Evolutionary conservation across 2,797 vertebrate species (phyloP).

Genomic region (Crax fasciolata): DNA sequence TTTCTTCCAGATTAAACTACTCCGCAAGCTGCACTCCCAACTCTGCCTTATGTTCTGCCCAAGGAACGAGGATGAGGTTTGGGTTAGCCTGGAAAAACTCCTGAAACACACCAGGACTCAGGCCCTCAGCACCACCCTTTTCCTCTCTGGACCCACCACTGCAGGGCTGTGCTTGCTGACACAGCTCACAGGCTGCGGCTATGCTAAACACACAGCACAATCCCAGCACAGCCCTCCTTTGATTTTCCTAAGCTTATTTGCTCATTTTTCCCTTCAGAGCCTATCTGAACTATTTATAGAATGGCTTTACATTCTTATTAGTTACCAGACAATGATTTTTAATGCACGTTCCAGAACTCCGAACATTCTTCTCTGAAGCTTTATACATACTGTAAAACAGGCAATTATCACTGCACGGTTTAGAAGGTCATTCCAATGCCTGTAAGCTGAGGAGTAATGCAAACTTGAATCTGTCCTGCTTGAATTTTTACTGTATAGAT

Average conservation of each 20-base stretch:
- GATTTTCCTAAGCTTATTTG: slow-evolving; percentile 37
- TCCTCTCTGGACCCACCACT: not conserved
- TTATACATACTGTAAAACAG: slow-evolving; percentile 61
- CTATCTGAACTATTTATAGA: slow-evolving; percentile 57
- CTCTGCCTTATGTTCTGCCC: not conserved
- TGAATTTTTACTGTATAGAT: slow-evolving; percentile 4
- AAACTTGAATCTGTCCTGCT: not conserved
- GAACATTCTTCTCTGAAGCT: slow-evolving; percentile 39
- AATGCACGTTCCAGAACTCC: slow-evolving; percentile 48
- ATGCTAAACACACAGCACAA: rapidly evolving
- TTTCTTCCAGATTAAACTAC: not conserved
- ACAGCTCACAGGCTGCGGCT: not conserved
- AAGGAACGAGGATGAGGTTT: not conserved
- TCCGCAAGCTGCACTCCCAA: not conserved
- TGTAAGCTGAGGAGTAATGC: slow-evolving; percentile 20
- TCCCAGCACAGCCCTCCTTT: not conserved
- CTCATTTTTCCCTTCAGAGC: slow-evolving; percentile 42
- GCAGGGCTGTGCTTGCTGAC: not conserved
- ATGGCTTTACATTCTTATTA: slow-evolving; percentile 62
- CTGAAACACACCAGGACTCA: not conserved
- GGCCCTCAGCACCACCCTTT: not conserved
- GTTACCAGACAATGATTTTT: slow-evolving; percentile 50
- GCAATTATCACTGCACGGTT: slow-evolving; percentile 59
- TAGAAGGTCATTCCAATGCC: slow-evolving; percentile 49
- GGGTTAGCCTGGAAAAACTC: not conserved